A percentile compares a stretch with the other conserved stretches of the same genome.
Evolutionary conservation across 1,140 invertebrate genomes (phyloP).

Genomic region (Camponotus pennsylvanicus): DNA sequence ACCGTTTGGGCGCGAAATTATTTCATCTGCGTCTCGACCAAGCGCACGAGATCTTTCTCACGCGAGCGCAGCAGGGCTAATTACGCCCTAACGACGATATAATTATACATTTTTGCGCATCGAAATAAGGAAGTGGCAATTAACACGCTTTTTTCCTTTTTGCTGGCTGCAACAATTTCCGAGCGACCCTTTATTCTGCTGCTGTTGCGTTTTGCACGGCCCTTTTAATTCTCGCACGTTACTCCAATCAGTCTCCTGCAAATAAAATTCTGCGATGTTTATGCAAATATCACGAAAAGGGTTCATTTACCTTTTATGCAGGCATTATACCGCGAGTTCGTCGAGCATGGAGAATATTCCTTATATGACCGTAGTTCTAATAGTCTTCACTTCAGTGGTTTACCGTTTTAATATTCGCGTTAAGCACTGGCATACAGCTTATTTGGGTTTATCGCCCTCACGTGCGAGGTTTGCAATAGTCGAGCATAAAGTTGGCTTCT

Average conservation of each 20-base stretch:
- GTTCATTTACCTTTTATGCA: constrained; percentile 45
- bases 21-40: constrained; percentile 48
- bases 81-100: constrained; percentile 51
- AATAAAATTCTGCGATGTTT: neutral
- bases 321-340: constrained; percentile 23
- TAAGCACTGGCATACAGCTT: constrained; percentile 27
- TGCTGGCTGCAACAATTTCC: constrained; percentile 2
- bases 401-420: constrained; percentile 61
- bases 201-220: too few relatives aligned
- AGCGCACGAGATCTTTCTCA: constrained; percentile 41
- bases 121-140: constrained; percentile 48
- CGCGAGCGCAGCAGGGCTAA: constrained; percentile 10
- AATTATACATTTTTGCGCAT: constrained; percentile 43
- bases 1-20: constrained; percentile 56
- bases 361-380: constrained; percentile 47
- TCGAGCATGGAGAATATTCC: constrained; percentile 52
- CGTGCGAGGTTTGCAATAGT: neutral
- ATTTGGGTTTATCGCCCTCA: constrained; percentile 54
- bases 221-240: constrained; percentile 4
- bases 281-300: constrained; percentile 31
- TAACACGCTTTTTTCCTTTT: neutral
- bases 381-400: constrained; percentile 56
- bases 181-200: neutral
- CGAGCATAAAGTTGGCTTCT: neutral
- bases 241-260: neutral